These are phyloP conservation scores for Lithophane ornitopus DNA, from an alignment of 2,888 invertebrate species.

Conservation along the genomic window DNA sequence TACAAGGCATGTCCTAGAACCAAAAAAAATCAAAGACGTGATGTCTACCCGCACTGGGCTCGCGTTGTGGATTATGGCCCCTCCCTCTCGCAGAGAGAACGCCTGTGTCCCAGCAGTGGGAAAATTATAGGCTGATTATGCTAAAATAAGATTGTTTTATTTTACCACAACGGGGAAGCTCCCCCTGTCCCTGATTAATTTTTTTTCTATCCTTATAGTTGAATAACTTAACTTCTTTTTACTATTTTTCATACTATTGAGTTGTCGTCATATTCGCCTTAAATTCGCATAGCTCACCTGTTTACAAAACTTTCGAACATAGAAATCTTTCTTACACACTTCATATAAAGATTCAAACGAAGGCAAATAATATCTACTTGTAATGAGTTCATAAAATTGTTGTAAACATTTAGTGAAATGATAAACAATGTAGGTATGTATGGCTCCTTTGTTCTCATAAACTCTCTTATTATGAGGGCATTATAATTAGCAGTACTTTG, in stretches of 20 bases:
- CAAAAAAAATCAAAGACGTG: too few relatives aligned
- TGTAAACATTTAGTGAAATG: constrained; percentile 3
- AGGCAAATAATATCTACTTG: neutral
- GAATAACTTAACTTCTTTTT: neutral
- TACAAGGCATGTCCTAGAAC: too few relatives aligned
- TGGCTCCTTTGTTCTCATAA: constrained; percentile 2
- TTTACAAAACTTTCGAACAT: neutral
- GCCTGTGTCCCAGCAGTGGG: too few relatives aligned
- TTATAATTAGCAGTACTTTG: constrained; percentile 25
- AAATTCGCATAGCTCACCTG: neutral
- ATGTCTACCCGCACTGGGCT: too few relatives aligned
- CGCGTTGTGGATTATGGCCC: too few relatives aligned
- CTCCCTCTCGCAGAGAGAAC: too few relatives aligned
- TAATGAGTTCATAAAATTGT: neutral
- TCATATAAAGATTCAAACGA: neutral
- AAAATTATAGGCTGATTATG: neutral
- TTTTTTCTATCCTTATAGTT: too few relatives aligned
- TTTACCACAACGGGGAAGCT: too few relatives aligned
- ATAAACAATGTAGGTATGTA: neutral
- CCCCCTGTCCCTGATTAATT: neutral
- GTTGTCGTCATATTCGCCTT: neutral
- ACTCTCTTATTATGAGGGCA: constrained; percentile 25
- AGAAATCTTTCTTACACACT: neutral
- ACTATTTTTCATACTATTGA: neutral
- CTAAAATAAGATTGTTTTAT: neutral